Base-by-base conservation (phyloP, 2,888 invertebrate genomes). In the Diarsia brunnea region DNA sequence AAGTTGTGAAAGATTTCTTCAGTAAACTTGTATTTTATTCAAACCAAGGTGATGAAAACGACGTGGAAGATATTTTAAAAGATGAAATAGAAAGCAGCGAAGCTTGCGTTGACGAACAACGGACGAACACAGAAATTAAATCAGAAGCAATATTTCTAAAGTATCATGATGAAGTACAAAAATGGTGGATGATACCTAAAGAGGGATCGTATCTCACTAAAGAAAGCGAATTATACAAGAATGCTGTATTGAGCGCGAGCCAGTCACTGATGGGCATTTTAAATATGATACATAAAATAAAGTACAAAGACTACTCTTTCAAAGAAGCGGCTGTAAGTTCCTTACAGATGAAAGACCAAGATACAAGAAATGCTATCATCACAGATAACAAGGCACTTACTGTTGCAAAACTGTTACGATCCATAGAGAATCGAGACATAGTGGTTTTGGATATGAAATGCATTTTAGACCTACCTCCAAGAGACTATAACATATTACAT, bases 151-250 rank as follows among this genome's bases (percentile, higher is more conserved):
- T 84, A 16, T 84, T 60, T n/a, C 49, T 78, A 7, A 69, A 73
- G 66, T 84, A 73, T 49, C 84, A 84, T 49, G 58, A 81, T n/a
- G 69, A 69, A 55, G 53, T 84, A 31, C 81, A 71, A 61, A 74
- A 70, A 55, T 84, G 84, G 84, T 75, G 84, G 74, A 78, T 84
- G 72, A 19, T 3, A 53, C 7, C 70, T 11, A 66, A 51, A 24
- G 60, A 14, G 19, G 84, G 14, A 60, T 5, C 31, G 12, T 84
- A 81, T 66, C 73, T 84, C n/a, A 64, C 69, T 12, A 72, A 65
- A 58, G 14, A 69, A 21, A 21, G 45, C 1, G 7, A 14, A 10
- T 67, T 60, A 16, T 84, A 75, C 51, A 31, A 73, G 61, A 14
- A 66, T 61, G 63, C 85, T 45, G 60, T 45, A 38, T 38, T 21